These are phyloP conservation scores for Leptocoma aspasia DNA, from an alignment of 2,113 vertebrate genomes.

Conservation along the genomic window DNA sequence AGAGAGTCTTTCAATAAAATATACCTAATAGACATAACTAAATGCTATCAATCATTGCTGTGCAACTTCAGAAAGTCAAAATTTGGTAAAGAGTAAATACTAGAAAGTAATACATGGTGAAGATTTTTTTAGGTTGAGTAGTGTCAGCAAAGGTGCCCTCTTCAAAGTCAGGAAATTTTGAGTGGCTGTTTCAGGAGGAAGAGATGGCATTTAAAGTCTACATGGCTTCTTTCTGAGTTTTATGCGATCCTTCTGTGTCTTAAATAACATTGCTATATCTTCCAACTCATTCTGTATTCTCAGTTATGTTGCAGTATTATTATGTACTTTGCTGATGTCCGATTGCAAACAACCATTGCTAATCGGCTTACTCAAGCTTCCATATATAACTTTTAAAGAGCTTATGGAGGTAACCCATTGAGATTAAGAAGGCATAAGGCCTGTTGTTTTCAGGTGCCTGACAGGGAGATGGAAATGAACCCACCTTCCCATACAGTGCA, in stretches of 20 bases:
- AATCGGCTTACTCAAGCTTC: slow-evolving; percentile 65
- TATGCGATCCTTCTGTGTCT: neutral
- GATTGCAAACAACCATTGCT: slow-evolving; percentile 60
- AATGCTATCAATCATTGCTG: neutral
- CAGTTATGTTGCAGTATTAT: slow-evolving; percentile 1
- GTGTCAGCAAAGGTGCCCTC: neutral
- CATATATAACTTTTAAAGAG: slow-evolving; percentile 72
- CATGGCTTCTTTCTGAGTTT: neutral
- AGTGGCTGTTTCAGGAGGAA: neutral
- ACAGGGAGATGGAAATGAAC: slow-evolving; percentile 48
- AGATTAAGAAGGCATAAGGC: slow-evolving; percentile 61
- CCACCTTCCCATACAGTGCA: neutral
- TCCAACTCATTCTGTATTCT: slow-evolving; percentile 21
- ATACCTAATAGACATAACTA: neutral
- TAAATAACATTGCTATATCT: neutral
- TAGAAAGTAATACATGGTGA: neutral
- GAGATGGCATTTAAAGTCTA: neutral
- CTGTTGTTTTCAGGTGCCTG: slow-evolving; percentile 58
- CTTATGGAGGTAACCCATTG: slow-evolving; percentile 52
- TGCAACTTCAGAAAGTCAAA: neutral
- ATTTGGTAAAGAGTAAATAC: neutral
- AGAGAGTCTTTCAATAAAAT: neutral
- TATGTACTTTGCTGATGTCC: slow-evolving; percentile 53
- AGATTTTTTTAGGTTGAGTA: neutral
- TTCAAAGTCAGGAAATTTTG: neutral